Evolutionary conservation across 1,140 invertebrate species (phyloP).

Genomic region (Druon quercuslanigerum): DNA sequence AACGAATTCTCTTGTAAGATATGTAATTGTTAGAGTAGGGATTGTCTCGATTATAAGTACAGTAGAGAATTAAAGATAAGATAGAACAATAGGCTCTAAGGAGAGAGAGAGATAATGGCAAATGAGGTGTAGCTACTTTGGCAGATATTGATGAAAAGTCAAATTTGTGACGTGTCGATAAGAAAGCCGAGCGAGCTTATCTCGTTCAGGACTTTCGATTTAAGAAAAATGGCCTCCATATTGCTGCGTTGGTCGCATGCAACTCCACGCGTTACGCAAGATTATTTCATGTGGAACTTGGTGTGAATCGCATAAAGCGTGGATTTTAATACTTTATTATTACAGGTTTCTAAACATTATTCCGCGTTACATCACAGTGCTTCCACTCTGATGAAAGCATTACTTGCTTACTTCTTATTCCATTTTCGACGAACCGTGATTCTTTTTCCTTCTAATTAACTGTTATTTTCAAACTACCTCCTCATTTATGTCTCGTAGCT

Average conservation of each 20-base stretch:
- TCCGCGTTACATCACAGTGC: slow-evolving; percentile 58
- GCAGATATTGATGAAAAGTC: slow-evolving; percentile 69
- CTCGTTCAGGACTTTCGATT: slow-evolving; percentile 33
- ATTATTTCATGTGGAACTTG: slow-evolving; percentile 38
- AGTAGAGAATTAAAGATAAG: slow-evolving; percentile 57
- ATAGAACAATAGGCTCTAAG: slow-evolving; percentile 50
- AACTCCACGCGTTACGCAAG: slow-evolving; percentile 38
- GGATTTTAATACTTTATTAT: slow-evolving; percentile 45
- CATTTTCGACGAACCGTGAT: not conserved
- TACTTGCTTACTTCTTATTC: slow-evolving; percentile 26
- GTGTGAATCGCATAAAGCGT: slow-evolving; percentile 39
- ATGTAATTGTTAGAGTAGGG: slow-evolving; percentile 67
- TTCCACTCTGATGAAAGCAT: slow-evolving; percentile 55
- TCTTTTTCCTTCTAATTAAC: slow-evolving; percentile 1
- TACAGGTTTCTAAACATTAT: slow-evolving; percentile 52
- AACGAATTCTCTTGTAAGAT: slow-evolving; percentile 67
- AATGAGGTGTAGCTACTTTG: slow-evolving; percentile 67
- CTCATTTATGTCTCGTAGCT: not conserved
- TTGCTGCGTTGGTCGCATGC: slow-evolving; percentile 10
- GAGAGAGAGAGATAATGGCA: slow-evolving; percentile 46
- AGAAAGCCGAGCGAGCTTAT: slow-evolving; percentile 41
- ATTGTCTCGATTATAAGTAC: slow-evolving; percentile 56
- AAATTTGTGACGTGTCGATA: slow-evolving; percentile 42
- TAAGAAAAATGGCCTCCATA: slow-evolving; percentile 9
- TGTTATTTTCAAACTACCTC: not conserved